These are phyloP conservation scores for Melipona beecheii DNA, from an alignment of 2,888 invertebrate species.

Conservation along the genomic window DNA sequence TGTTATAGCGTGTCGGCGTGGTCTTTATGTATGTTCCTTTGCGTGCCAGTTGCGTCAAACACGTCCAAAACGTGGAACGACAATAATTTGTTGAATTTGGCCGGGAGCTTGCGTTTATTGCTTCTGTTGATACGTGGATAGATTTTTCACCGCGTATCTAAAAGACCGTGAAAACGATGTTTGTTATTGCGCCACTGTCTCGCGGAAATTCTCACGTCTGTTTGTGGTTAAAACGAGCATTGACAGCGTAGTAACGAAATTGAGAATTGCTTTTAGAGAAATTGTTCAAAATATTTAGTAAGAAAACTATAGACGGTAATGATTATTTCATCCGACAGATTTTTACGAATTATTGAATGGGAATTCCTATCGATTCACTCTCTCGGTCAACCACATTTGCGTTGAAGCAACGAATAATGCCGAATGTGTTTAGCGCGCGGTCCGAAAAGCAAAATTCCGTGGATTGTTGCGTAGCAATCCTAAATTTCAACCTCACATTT, in stretches of 20 bases:
- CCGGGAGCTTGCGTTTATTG: background rate
- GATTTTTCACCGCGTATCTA: background rate
- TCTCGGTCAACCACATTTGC: no score
- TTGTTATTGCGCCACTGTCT: no score
- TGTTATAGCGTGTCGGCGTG: background rate
- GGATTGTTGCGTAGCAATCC: no score
- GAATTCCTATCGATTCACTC: no score
- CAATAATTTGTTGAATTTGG: conserved; percentile 19
- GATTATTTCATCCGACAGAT: no score
- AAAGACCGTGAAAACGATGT: background rate
- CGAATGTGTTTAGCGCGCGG: no score
- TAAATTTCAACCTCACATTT: no score
- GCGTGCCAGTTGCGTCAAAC: background rate
- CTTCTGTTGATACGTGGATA: background rate
- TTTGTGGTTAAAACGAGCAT: background rate
- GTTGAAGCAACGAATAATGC: no score
- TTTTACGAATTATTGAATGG: no score
- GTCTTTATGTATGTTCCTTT: background rate
- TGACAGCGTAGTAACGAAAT: background rate
- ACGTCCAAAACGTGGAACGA: conserved; percentile 1
- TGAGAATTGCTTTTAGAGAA: background rate
- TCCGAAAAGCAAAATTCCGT: no score
- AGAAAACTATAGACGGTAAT: no score
- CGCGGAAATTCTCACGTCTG: background rate
- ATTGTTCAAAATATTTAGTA: no score